phyloP scores from a whole-genome alignment of 2,888 invertebrate species.

The Hirtodrosophila duncani region DNA sequence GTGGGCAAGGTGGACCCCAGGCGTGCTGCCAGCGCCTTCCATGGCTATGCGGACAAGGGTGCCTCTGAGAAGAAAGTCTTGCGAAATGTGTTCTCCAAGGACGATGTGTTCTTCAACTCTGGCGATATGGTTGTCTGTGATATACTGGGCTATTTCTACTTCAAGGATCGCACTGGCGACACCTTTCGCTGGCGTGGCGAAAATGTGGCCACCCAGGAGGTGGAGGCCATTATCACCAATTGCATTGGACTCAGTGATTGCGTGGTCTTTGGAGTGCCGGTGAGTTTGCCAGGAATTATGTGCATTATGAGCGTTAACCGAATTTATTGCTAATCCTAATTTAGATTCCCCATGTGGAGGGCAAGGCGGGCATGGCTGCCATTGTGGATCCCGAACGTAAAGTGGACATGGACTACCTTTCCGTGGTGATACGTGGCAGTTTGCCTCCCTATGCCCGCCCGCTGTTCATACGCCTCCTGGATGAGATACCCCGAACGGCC shows the following conservation, averaged over 20 bases:
- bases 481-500: conserved; percentile 88
- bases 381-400: conserved; percentile 85
- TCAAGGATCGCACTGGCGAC: conserved; percentile 93
- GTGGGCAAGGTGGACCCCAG: conserved; percentile 85
- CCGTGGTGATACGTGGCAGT: conserved; percentile 83
- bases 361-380: conserved; percentile 96
- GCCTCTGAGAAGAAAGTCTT: conserved; percentile 92
- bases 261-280: conserved; percentile 94
- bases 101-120: conserved; percentile 94
- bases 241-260: conserved; percentile 86
- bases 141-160: conserved; percentile 94
- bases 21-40: conserved; percentile 82
- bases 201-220: conserved; percentile 97
- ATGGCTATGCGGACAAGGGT: conserved; percentile 82
- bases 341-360: conserved; percentile 88
- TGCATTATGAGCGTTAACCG: background rate
- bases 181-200: conserved; percentile 96
- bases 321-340: conserved; percentile 10
- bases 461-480: conserved; percentile 89
- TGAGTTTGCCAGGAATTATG: conserved; percentile 75
- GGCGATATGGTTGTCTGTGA: conserved; percentile 94
- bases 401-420: conserved; percentile 82
- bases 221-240: conserved; percentile 92
- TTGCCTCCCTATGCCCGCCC: conserved; percentile 93
- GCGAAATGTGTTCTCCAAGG: conserved; percentile 88